Evolutionary conservation across 2,888 invertebrate species (phyloP).

Genomic region (Cloeon dipterum): DNA sequence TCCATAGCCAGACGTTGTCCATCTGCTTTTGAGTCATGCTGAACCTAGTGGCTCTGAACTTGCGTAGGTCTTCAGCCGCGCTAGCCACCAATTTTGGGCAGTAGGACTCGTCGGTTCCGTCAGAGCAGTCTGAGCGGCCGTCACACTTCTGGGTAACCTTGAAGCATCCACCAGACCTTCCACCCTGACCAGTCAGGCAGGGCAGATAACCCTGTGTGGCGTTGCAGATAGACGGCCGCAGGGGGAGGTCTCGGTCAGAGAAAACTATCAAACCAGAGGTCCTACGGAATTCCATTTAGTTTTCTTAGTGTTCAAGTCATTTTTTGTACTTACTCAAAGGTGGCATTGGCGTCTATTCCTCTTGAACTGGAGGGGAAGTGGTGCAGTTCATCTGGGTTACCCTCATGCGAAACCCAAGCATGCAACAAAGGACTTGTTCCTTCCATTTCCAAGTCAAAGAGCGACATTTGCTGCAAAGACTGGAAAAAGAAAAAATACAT

Average conservation of each 20-base stretch:
- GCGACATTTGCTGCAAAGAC: neutral
- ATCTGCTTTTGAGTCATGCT: slow-evolving; percentile 77
- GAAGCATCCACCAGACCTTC: slow-evolving; percentile 43
- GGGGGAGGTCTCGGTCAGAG: slow-evolving; percentile 61
- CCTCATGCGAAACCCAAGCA: slow-evolving; percentile 64
- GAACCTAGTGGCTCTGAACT: slow-evolving; percentile 64
- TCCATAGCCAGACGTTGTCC: slow-evolving; percentile 91
- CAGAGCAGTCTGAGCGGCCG: slow-evolving; percentile 50
- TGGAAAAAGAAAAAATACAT: neutral
- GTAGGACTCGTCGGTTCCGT: slow-evolving; percentile 63
- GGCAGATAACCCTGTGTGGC: slow-evolving; percentile 45
- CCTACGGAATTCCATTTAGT: slow-evolving; percentile 10
- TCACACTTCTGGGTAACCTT: slow-evolving; percentile 53
- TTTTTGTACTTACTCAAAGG: slow-evolving; percentile 43
- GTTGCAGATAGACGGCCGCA: slow-evolving; percentile 46
- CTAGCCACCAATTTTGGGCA: slow-evolving; percentile 23
- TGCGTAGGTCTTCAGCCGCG: slow-evolving; percentile 18
- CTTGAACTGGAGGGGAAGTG: slow-evolving; percentile 76
- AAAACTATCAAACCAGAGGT: slow-evolving; percentile 68
- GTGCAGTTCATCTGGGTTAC: slow-evolving; percentile 62
- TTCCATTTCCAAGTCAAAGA: slow-evolving; percentile 24
- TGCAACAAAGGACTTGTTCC: slow-evolving; percentile 65
- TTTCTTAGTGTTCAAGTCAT: neutral
- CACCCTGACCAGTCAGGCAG: slow-evolving; percentile 34
- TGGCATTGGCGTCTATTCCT: slow-evolving; percentile 83